Percentiles rank a stretch among this genome's conserved stretches.
Evolutionary conservation across 35 echinoderm and acorn worm genomes (phyloP).

Genomic region (Heliocidaris erythrogramma): DNA sequence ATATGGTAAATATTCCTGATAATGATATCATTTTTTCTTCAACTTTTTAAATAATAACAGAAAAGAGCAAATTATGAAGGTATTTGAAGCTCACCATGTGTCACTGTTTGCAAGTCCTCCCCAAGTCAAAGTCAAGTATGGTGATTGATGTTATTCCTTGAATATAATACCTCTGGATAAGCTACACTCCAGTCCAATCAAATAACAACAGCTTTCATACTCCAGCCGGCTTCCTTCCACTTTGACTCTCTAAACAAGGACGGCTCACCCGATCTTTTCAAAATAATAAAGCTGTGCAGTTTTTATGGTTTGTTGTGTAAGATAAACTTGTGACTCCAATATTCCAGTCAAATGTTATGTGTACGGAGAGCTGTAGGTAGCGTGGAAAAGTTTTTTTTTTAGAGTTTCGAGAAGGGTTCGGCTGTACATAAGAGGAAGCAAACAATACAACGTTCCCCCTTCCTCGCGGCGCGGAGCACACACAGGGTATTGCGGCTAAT

Average conservation of each 20-base stretch:
- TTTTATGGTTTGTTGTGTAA: not conserved
- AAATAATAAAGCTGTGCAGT: not conserved
- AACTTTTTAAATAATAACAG: too few relatives aligned
- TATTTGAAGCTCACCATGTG: not conserved
- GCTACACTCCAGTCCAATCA: not conserved
- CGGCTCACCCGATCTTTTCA: not conserved
- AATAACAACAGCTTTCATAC: not conserved
- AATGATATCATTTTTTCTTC: too few relatives aligned
- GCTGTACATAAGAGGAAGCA: constrained; percentile 10
- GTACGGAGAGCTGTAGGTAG: not conserved
- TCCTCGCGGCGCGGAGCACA: not conserved
- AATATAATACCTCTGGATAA: not conserved
- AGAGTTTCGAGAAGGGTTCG: not conserved
- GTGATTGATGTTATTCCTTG: not conserved
- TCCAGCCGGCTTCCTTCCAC: not conserved
- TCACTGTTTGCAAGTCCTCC: not conserved
- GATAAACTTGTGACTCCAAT: not conserved
- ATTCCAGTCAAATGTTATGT: not conserved
- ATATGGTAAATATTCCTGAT: too few relatives aligned
- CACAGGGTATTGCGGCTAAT: not conserved
- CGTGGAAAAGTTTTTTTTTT: not conserved
- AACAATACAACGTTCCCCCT: constrained; percentile 36
- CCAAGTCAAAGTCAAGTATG: not conserved
- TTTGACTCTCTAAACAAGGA: not conserved
- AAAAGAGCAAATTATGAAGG: not conserved